These are phyloP conservation scores for Diceros bicornis DNA, from an alignment of 2,797 vertebrate species.

Conservation along the genomic window DNA sequence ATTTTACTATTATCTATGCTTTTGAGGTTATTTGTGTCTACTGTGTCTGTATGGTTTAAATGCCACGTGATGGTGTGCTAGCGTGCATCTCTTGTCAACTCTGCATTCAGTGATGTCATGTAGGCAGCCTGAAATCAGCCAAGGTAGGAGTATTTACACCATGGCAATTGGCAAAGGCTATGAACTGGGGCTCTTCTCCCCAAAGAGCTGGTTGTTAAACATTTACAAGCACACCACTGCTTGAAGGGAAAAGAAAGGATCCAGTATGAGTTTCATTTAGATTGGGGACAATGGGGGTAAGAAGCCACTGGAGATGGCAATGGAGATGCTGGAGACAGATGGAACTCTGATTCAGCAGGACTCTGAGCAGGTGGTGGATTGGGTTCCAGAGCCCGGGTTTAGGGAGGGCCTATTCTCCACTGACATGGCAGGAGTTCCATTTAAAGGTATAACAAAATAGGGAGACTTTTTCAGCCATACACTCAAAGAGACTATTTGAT, in stretches of 20 bases:
- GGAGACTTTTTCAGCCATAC: not conserved
- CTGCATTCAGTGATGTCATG: too few species aligned
- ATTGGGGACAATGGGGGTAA: not conserved
- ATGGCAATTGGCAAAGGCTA: not conserved
- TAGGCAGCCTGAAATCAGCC: not conserved
- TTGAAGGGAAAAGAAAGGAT: not conserved
- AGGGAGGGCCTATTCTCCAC: too few species aligned
- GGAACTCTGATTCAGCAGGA: not conserved
- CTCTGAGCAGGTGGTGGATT: too few species aligned
- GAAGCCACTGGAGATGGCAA: not conserved
- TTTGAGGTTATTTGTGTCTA: not conserved
- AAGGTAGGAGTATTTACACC: not conserved
- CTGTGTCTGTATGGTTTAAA: too few species aligned
- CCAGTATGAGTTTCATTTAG: not conserved
- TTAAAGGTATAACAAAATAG: not conserved
- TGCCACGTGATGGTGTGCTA: rapidly evolving
- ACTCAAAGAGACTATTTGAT: not conserved
- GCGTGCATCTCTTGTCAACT: not conserved
- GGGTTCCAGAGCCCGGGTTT: not conserved
- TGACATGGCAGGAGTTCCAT: too few species aligned
- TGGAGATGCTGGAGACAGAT: not conserved
- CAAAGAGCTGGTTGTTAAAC: not conserved
- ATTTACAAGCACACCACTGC: not conserved
- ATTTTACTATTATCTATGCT: not conserved
- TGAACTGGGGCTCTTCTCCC: not conserved